Conservation (phyloP, 2,113 vertebrate genomes). For the Eudorcas thomsonii region DNA sequence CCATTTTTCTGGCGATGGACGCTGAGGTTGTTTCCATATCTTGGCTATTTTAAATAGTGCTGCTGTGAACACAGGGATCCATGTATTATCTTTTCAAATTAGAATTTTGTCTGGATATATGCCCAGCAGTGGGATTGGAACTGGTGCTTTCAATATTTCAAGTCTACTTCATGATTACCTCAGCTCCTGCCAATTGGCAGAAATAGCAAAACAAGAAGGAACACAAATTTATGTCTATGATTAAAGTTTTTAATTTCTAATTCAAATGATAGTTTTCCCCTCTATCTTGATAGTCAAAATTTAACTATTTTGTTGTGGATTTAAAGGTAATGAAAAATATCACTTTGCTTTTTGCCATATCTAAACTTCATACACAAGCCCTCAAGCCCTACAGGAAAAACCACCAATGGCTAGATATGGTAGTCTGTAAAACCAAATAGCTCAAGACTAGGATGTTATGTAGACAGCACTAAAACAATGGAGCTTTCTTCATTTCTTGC, state of each 20-base stretch:
- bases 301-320: not conserved
- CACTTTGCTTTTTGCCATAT: not conserved
- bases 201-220: not conserved
- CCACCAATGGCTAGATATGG: not conserved
- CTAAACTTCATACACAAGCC: not conserved
- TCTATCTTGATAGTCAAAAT: not conserved
- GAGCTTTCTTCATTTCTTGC: not conserved
- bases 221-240: not conserved
- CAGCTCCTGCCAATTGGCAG: not conserved
- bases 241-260: not conserved
- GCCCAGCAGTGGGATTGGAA: not conserved
- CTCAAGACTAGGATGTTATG: not conserved
- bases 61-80: not conserved
- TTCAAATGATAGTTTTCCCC: not conserved
- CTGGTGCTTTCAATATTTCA: not conserved
- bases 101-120: not conserved
- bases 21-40: not conserved
- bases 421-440: not conserved
- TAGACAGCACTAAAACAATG: not conserved
- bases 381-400: not conserved
- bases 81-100: not conserved
- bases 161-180: not conserved
- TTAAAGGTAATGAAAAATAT: not conserved
- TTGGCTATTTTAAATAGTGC: not conserved
- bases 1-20: not conserved